Evolutionary conservation across 92 coral and sea anemone genomes (phyloP).

Genomic region (Virgularia gustaviana): DNA sequence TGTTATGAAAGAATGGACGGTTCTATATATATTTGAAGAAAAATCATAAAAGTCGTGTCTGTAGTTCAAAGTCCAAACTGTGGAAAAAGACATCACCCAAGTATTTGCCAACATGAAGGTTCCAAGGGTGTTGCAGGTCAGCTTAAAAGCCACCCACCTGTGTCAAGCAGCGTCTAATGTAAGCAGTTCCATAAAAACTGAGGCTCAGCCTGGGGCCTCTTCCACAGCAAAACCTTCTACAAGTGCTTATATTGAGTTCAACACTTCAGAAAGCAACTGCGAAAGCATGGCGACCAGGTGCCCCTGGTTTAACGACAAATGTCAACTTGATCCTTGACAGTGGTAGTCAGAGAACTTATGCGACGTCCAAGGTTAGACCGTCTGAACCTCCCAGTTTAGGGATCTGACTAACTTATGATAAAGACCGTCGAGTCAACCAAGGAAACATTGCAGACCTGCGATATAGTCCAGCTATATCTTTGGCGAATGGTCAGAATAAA

Average conservation of each 20-base stretch:
- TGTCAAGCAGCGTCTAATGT: neutral
- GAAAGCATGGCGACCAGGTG: slow-evolving; percentile 38
- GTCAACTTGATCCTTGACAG: slow-evolving; percentile 60
- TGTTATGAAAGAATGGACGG: slow-evolving; percentile 53
- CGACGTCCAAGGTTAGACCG: slow-evolving; percentile 43
- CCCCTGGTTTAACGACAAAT: slow-evolving; percentile 28
- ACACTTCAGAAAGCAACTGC: slow-evolving; percentile 58
- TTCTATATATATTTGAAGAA: slow-evolving; percentile 56
- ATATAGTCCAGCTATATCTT: neutral
- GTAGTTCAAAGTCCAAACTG: slow-evolving; percentile 58
- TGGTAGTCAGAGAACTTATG: slow-evolving; percentile 59
- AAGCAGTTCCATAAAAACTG: neutral
- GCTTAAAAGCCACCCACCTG: neutral
- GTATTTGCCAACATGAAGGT: slow-evolving; percentile 46
- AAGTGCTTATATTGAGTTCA: slow-evolving; percentile 19
- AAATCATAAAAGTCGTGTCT: slow-evolving; percentile 50
- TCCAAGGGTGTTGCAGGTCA: neutral
- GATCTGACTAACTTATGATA: neutral
- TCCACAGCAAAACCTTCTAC: neutral
- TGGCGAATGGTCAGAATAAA: slow-evolving; percentile 11
- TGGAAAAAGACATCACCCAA: slow-evolving; percentile 60
- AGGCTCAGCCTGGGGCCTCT: neutral
- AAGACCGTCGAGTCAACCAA: neutral
- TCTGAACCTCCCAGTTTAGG: neutral
- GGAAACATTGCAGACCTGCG: neutral